Conservation (phyloP, 2,888 invertebrate species). For the Polydrusus pterygomalis region DNA sequence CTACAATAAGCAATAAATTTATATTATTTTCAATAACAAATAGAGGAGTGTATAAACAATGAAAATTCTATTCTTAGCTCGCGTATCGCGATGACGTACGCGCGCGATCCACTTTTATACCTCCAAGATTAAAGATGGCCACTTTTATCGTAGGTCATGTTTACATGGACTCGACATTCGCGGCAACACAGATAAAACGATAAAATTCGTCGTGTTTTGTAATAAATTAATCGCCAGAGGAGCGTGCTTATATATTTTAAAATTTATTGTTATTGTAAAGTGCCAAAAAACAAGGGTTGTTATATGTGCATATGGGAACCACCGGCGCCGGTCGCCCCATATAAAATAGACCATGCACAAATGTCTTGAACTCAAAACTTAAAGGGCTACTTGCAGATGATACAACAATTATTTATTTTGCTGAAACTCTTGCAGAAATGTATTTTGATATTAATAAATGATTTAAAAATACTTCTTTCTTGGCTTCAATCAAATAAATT, state of each 20-base stretch:
- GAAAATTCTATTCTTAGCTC: conserved; percentile 1
- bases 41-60: not conserved
- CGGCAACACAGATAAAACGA: conserved; percentile 7
- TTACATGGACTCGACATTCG: conserved; percentile 19
- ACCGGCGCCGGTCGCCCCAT: too few relatives aligned
- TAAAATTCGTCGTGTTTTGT: not conserved
- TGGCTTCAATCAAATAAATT: too few relatives aligned
- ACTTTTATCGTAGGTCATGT: conserved; percentile 39
- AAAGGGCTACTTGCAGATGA: too few relatives aligned
- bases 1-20: not conserved
- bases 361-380: too few relatives aligned
- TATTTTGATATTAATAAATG: too few relatives aligned
- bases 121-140: conserved; percentile 5
- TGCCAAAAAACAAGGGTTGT: too few relatives aligned
- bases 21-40: conserved; percentile 1
- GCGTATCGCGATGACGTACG: not conserved
- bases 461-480: too few relatives aligned
- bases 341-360: too few relatives aligned
- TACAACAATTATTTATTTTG: too few relatives aligned
- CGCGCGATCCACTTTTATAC: not conserved
- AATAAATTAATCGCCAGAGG: not conserved
- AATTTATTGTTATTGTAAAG: too few relatives aligned
- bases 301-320: too few relatives aligned
- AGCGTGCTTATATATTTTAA: not conserved
- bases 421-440: too few relatives aligned